Evolutionary conservation across 1,140 invertebrate species (phyloP).

Genomic region (Cotesia glomerata): DNA sequence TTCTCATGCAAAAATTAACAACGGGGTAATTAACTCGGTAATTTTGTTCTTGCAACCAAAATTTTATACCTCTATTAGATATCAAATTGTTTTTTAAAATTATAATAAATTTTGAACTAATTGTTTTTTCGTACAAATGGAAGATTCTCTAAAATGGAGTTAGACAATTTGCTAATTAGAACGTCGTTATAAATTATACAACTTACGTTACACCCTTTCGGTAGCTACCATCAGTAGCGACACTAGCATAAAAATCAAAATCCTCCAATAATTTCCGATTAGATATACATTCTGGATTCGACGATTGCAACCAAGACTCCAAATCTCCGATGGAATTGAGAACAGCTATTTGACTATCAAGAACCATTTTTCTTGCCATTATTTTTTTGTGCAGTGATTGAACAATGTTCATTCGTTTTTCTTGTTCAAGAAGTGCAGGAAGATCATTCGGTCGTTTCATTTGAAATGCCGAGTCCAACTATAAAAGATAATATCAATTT

Average conservation of each 20-base stretch:
- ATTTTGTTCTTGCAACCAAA: neutral
- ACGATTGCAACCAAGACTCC: constrained; percentile 68
- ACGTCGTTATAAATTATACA: neutral
- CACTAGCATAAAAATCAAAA: constrained; percentile 75
- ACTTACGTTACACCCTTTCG: constrained; percentile 55
- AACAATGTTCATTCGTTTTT: constrained; percentile 71
- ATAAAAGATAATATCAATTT: constrained; percentile 41
- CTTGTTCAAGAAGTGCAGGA: constrained; percentile 81
- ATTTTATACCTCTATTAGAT: too few species aligned
- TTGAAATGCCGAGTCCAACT: constrained; percentile 79
- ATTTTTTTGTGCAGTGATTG: constrained; percentile 73
- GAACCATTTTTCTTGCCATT: constrained; percentile 68
- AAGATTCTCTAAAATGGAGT: too few species aligned
- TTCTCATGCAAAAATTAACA: too few species aligned
- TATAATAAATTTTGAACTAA: too few species aligned
- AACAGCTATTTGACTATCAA: constrained; percentile 70
- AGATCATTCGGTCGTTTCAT: constrained; percentile 81
- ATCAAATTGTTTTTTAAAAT: too few species aligned
- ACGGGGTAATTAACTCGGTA: too few species aligned
- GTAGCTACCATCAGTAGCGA: constrained; percentile 64
- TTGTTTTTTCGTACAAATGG: too few species aligned
- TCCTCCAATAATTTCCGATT: constrained; percentile 69
- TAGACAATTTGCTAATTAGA: too few species aligned
- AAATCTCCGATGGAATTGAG: constrained; percentile 69
- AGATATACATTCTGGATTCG: constrained; percentile 73